phyloP scores from a whole-genome alignment of 2,888 invertebrate genomes.

The Salticus scenicus region DNA sequence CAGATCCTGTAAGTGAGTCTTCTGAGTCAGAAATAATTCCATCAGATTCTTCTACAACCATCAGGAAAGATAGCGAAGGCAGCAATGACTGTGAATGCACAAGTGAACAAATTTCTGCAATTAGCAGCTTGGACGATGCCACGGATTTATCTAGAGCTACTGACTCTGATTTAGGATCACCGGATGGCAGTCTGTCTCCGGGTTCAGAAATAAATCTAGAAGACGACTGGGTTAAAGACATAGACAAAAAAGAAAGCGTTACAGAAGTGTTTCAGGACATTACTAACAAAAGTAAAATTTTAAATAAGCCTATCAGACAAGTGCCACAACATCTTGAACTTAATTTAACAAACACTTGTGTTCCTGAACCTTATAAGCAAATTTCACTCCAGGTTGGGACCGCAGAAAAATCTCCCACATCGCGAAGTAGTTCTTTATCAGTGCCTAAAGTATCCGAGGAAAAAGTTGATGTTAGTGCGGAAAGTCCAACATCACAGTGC shows the following conservation, averaged over 20 bases:
- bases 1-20: constrained; percentile 55
- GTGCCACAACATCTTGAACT: constrained; percentile 39
- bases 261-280: constrained; percentile 53
- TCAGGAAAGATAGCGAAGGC: constrained; percentile 49
- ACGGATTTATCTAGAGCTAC: constrained; percentile 42
- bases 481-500: constrained; percentile 61
- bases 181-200: constrained; percentile 55
- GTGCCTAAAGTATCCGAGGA: constrained; percentile 49
- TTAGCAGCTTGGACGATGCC: constrained; percentile 62
- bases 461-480: constrained; percentile 38
- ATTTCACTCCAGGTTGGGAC: neutral
- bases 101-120: constrained; percentile 66
- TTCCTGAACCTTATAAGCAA: constrained; percentile 19
- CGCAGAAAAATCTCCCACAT: constrained; percentile 53
- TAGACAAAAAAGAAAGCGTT: constrained; percentile 50
- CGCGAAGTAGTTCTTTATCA: constrained; percentile 51
- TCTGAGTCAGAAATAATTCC: constrained; percentile 66
- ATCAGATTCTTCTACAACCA: constrained; percentile 64
- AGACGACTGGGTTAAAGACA: constrained; percentile 48
- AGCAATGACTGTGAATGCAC: constrained; percentile 65
- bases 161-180: constrained; percentile 61
- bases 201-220: constrained; percentile 46
- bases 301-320: constrained; percentile 27
- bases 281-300: constrained; percentile 45
- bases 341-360: constrained; percentile 23